A percentile compares a stretch with the other conserved stretches of the same genome.
Evolutionary conservation across 2,113 vertebrate genomes (phyloP).

Genomic region (Terrapene triunguis): DNA sequence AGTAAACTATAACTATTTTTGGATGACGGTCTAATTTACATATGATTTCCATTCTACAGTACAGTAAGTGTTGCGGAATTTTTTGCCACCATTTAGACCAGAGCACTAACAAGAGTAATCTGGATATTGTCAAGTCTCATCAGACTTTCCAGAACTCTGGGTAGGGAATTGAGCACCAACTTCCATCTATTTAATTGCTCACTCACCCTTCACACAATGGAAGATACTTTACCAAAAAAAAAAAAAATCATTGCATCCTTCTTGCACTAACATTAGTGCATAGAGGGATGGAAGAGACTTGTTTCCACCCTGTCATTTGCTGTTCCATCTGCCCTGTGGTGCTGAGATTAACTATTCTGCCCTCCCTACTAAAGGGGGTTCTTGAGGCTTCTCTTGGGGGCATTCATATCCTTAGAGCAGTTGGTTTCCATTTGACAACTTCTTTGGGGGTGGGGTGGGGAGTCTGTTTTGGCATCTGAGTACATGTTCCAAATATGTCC

Average conservation of each 20-base stretch:
- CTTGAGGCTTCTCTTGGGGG: too few species aligned
- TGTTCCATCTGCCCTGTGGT: too few species aligned
- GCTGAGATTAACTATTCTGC: too few species aligned
- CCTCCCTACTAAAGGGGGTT: too few species aligned
- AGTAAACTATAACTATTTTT: slow-evolving; percentile 16
- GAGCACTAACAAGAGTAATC: neutral
- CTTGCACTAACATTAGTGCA: too few species aligned
- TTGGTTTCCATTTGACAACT: too few species aligned
- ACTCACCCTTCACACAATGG: neutral
- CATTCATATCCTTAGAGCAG: too few species aligned
- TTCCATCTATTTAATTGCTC: neutral
- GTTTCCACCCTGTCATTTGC: too few species aligned
- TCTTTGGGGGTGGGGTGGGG: too few species aligned
- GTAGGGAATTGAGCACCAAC: neutral
- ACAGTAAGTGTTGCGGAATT: neutral
- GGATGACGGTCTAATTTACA: neutral
- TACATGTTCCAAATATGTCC: too few species aligned
- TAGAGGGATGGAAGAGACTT: neutral
- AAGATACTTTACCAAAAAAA: neutral
- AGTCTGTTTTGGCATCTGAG: too few species aligned
- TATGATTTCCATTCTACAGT: neutral
- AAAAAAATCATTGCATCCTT: neutral
- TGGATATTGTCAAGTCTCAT: neutral
- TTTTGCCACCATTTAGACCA: slow-evolving; percentile 22
- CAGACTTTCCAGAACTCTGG: neutral